A percentile compares a stretch with the other conserved stretches of the same genome.
phyloP scores from a whole-genome alignment of 2,113 vertebrate species.

The Heterochromis multidens region DNA sequence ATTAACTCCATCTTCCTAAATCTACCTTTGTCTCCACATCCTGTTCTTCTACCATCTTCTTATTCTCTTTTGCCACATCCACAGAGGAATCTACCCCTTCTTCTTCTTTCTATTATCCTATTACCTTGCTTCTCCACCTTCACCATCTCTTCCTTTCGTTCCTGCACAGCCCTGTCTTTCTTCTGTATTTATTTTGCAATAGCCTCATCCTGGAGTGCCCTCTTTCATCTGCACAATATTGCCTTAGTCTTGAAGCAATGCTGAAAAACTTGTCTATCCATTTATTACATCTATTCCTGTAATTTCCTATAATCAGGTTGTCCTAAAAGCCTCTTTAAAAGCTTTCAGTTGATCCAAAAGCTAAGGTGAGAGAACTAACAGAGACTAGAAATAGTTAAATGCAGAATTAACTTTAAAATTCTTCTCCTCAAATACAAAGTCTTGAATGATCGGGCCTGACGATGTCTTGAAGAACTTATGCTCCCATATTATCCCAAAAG shows the following conservation, averaged over 20 bases:
- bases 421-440: background rate
- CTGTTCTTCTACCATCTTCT: background rate
- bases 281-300: background rate
- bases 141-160: background rate
- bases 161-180: background rate
- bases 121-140: background rate
- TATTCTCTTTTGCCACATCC: background rate
- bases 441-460: background rate
- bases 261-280: background rate
- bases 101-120: background rate
- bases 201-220: background rate
- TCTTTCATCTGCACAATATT: background rate
- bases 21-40: background rate
- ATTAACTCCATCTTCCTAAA: constrained; percentile 9
- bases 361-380: background rate
- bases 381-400: background rate
- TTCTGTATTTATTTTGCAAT: background rate
- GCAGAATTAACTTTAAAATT: background rate
- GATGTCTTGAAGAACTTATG: background rate
- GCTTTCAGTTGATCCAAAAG: background rate
- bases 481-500: background rate
- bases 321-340: accelerated
- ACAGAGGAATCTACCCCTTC: background rate
- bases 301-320: background rate
- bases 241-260: background rate